These are phyloP conservation scores for Piscicola geometra DNA, from an alignment of 2,888 invertebrate species.

Conservation along the genomic window DNA sequence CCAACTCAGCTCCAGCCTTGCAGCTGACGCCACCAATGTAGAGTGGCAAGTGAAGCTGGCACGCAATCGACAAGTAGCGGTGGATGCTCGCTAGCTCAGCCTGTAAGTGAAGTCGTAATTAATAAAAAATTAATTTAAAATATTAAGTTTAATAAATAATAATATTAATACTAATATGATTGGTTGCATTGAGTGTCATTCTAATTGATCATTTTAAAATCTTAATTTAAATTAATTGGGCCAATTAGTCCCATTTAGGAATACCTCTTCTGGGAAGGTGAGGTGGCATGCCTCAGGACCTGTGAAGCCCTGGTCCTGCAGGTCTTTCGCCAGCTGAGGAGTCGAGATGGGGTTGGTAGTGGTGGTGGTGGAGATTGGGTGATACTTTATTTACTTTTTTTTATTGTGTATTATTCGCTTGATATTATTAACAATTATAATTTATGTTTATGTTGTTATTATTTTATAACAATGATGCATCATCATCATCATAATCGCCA, in stretches of 20 bases:
- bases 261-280: constrained; percentile 83
- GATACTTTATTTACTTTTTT: no score
- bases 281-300: constrained; percentile 92
- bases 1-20: constrained; percentile 75
- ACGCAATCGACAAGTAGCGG: constrained; percentile 74
- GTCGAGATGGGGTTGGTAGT: neutral
- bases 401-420: no score
- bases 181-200: no score
- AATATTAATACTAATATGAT: neutral
- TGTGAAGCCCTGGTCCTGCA: constrained; percentile 78
- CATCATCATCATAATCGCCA: constrained; percentile 87
- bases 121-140: no score
- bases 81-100: constrained; percentile 75
- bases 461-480: constrained; percentile 86
- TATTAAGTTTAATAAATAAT: neutral
- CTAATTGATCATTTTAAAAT: no score
- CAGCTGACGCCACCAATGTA: constrained; percentile 93
- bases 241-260: neutral
- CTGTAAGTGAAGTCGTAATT: constrained; percentile 41
- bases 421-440: no score
- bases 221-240: no score
- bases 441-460: no score
- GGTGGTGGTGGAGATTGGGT: no score
- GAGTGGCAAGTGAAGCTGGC: constrained; percentile 86
- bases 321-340: constrained; percentile 71